Conservation (phyloP, 1,140 invertebrate genomes). For the Halyomorpha halys region DNA sequence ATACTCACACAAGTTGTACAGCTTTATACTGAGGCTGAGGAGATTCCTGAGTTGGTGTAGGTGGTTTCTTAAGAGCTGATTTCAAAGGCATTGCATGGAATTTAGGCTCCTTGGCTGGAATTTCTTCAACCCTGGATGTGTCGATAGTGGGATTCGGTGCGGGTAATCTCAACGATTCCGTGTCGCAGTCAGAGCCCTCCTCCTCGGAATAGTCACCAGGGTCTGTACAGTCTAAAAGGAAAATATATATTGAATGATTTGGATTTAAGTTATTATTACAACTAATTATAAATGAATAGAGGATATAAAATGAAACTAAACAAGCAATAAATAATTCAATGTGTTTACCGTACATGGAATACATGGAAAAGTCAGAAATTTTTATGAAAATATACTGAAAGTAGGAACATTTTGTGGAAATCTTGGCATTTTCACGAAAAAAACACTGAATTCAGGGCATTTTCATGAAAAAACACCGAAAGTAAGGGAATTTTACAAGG, state of each 20-base stretch:
- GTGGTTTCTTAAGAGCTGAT: conserved; percentile 77
- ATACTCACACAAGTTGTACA: conserved; percentile 33
- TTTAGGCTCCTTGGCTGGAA: conserved; percentile 77
- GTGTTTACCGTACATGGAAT: no score
- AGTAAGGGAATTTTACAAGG: no score
- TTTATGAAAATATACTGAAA: no score
- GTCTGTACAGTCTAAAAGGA: conserved; percentile 32
- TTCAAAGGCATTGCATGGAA: conserved; percentile 80
- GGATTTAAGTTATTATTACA: no score
- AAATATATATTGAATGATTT: conserved; percentile 8
- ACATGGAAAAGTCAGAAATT: no score
- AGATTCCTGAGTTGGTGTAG: conserved; percentile 65
- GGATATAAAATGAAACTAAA: no score
- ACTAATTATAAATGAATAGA: no score
- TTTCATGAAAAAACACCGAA: no score
- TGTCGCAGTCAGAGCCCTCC: conserved; percentile 44
- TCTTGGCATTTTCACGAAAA: no score
- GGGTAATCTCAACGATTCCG: conserved; percentile 41
- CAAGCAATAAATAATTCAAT: no score
- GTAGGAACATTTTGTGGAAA: no score
- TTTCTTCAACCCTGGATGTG: conserved; percentile 73
- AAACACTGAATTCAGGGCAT: no score
- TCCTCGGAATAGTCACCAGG: conserved; percentile 48
- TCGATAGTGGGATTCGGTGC: conserved; percentile 57
- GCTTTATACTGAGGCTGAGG: conserved; percentile 45